Evolutionary conservation across 2,797 vertebrate species (phyloP), one percentile per base, ranked within the genome.

Genomic region (Rhynchotus rufescens): DNA sequence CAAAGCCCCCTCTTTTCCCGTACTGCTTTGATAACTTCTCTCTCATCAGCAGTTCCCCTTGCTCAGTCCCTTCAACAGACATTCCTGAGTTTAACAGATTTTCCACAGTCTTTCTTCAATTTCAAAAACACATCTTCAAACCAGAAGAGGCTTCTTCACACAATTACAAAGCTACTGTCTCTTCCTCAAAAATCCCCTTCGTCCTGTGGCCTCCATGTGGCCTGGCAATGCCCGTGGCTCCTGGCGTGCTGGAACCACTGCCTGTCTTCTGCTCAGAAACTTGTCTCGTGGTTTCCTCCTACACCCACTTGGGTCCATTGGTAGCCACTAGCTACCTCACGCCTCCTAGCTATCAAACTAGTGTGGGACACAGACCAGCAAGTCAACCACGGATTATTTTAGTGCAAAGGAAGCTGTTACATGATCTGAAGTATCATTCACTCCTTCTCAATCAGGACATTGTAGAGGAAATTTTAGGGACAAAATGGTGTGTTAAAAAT

Each of bases 241-340:
- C 9, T 20, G 38, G 13, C 36, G 12, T 69, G 47, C 34, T 38
- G 26, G 28, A 69, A 76, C 8, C 4, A 5, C 30, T 65, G 15
- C 38, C 60, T 73, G 56, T 32, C 52, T 72, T 20, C 60, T 15
- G 49, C 66, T 90, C 75, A 60, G 49, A 88, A 93, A 86, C 47
- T n/a, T 10, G 6, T 6, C 32, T 81, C 12, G 1, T 36, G 38
- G 51, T 68, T 71, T 77, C 15, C 38, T 72, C 66, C 59, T 57
- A 52, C 10, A 4, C 40, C 21, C 4, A 16, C 16, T 38, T 72
- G 36, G 0, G 1, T 19, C 44, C 56, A 14, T 23, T 44, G 38
- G 30, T 4, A 81, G 28, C 11, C n/a, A 30, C 28, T 20, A 54
- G 77, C 44, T 34, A 42, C 36, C 49, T 87, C 47, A n/a, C 59